Percentiles rank a stretch among this genome's conserved stretches.
These are phyloP conservation scores for Canis aureus DNA, from an alignment of 2,113 vertebrate genomes.

Conservation along the genomic window DNA sequence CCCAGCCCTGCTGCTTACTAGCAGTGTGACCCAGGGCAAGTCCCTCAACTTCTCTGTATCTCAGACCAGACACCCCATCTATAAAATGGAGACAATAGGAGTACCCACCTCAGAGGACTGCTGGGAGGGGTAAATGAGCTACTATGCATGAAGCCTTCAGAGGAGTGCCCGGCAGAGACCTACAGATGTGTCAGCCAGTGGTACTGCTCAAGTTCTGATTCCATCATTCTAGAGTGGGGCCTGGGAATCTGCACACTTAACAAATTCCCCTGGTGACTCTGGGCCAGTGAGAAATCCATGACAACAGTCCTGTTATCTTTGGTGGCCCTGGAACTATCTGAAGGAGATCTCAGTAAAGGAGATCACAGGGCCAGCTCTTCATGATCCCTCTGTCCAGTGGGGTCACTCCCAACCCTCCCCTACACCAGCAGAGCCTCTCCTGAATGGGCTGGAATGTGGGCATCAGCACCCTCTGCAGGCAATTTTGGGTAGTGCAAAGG, in stretches of 20 bases:
- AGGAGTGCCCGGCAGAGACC: neutral
- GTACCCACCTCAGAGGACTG: neutral
- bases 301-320: neutral
- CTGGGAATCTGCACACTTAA: neutral
- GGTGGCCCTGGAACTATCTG: neutral
- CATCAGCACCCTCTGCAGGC: slow-evolving; percentile 22
- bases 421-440: neutral
- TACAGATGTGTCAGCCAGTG: neutral
- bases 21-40: neutral
- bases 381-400: neutral
- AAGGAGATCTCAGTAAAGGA: neutral
- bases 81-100: neutral
- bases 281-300: neutral
- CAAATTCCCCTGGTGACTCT: neutral
- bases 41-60: neutral
- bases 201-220: neutral
- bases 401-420: neutral
- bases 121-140: neutral
- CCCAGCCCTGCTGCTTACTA: neutral
- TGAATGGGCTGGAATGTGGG: neutral
- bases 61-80: neutral
- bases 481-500: neutral
- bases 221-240: neutral
- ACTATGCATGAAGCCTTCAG: neutral
- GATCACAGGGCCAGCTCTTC: neutral